Conservation (phyloP, 1,140 invertebrate species). For the Neocloeon triangulifer region DNA sequence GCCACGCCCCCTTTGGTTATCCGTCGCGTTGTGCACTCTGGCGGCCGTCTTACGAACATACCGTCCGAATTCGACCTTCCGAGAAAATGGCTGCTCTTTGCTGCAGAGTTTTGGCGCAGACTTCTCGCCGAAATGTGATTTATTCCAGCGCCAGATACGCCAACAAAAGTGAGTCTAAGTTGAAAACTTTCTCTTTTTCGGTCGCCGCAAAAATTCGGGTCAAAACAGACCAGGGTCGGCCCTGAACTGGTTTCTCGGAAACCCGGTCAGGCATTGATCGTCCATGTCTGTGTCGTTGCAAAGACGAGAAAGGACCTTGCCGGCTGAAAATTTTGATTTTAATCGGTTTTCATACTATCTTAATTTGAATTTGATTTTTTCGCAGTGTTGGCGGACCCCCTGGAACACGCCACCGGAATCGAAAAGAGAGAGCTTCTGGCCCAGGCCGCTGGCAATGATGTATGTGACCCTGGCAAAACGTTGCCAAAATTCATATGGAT, state of each 20-base stretch:
- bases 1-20: too few relatives aligned
- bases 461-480: conserved; percentile 24
- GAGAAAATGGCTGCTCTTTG: conserved; percentile 31
- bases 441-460: conserved; percentile 61
- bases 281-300: not conserved
- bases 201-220: not conserved
- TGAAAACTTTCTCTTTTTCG: conserved; percentile 3
- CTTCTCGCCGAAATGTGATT: conserved; percentile 22
- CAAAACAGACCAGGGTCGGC: not conserved
- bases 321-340: not conserved
- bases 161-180: conserved; percentile 19
- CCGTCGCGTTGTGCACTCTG: too few relatives aligned
- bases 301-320: not conserved
- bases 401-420: conserved; percentile 81
- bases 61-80: too few relatives aligned
- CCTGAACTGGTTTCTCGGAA: not conserved
- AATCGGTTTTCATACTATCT: not conserved
- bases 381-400: conserved; percentile 51
- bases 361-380: too few relatives aligned
- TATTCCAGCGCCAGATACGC: conserved; percentile 19
- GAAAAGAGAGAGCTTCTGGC: conserved; percentile 77
- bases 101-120: conserved; percentile 21
- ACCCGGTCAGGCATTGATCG: not conserved
- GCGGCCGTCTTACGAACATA: too few relatives aligned
- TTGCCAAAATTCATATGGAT: too few relatives aligned